Conservation (phyloP, 2,113 vertebrate genomes). For the Trachemys scripta region DNA sequence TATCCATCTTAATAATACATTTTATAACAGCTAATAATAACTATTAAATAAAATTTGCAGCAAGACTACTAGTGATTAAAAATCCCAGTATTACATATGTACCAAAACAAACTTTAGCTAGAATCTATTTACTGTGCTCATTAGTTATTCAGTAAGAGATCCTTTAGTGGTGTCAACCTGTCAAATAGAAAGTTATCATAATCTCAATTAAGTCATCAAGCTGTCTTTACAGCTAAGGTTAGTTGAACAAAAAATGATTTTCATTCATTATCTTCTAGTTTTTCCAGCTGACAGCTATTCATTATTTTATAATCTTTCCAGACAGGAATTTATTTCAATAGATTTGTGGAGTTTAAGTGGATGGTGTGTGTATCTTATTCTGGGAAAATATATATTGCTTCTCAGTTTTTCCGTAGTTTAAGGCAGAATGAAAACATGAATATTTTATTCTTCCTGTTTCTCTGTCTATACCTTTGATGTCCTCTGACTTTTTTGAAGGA, state of each 20-base stretch:
- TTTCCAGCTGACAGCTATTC: neutral
- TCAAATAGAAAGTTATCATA: slow-evolving; percentile 28
- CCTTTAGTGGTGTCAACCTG: neutral
- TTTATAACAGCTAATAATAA: neutral
- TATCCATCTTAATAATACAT: neutral
- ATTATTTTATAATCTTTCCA: neutral
- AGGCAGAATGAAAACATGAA: neutral
- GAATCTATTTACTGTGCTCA: neutral
- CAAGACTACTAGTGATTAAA: neutral
- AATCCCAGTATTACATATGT: neutral
- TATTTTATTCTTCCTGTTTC: neutral
- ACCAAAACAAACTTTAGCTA: neutral
- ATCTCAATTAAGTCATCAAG: slow-evolving; percentile 31
- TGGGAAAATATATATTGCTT: neutral
- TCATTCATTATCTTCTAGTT: neutral
- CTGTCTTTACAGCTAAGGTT: slow-evolving; percentile 1
- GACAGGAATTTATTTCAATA: neutral
- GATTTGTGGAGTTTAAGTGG: neutral
- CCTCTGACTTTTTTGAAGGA: neutral
- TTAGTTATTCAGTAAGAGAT: neutral
- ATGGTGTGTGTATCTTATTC: neutral
- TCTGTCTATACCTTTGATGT: neutral
- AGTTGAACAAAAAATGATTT: neutral
- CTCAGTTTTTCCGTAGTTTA: neutral
- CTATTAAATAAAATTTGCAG: neutral